Conservation (phyloP, 2,113 vertebrate genomes). For the Toxostoma redivivum region DNA sequence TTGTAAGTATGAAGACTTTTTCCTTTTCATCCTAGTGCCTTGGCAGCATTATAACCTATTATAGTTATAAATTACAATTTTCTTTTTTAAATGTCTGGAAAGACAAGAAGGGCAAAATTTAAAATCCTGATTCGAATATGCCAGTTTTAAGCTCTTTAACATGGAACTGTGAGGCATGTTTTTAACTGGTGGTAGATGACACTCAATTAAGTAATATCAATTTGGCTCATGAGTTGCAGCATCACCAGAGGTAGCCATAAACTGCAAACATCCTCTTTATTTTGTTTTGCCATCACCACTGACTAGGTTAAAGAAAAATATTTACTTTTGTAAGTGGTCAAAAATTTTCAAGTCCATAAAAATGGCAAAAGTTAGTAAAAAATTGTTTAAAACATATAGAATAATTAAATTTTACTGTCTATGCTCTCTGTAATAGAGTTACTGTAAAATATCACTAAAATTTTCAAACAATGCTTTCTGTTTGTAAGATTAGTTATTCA, state of each 20-base stretch:
- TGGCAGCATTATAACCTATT: background rate
- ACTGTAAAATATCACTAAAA: background rate
- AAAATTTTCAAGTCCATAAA: background rate
- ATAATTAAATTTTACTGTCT: background rate
- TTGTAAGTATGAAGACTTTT: background rate
- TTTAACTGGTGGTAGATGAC: slow-evolving; percentile 3
- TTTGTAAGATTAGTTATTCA: background rate
- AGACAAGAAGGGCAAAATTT: slow-evolving; percentile 30
- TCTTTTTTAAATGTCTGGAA: slow-evolving; percentile 41
- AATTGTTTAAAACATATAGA: background rate
- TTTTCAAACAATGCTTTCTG: background rate
- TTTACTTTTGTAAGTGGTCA: background rate
- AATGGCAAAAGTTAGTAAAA: background rate
- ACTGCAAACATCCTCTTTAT: background rate
- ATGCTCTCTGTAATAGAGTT: background rate
- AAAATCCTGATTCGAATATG: slow-evolving; percentile 25
- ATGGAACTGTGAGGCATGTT: background rate
- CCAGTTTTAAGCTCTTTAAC: slow-evolving; percentile 33
- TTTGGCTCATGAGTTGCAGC: background rate
- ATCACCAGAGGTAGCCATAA: background rate
- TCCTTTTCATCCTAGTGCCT: background rate
- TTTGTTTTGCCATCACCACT: background rate
- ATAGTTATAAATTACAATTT: slow-evolving; percentile 25
- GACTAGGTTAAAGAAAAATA: background rate
- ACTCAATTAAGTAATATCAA: background rate